A percentile compares a stretch with the other conserved stretches of the same genome.
These are phyloP conservation scores for Microplitis deprimator DNA, from an alignment of 2,888 invertebrate species.

Conservation along the genomic window DNA sequence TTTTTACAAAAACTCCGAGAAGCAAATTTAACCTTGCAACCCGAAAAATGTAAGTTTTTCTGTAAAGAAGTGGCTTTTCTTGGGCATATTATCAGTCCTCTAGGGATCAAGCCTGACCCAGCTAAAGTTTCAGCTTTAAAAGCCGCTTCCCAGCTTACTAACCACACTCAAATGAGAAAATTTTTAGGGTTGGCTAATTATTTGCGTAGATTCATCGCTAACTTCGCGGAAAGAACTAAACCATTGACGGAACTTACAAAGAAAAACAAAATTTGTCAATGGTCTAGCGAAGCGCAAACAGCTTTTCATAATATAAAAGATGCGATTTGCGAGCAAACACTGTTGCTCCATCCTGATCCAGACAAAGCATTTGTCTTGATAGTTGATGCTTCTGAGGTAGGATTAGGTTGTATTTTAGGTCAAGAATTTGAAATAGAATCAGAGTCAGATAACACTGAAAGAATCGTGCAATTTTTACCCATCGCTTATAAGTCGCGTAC, in stretches of 20 bases:
- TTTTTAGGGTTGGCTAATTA: slow-evolving; percentile 5
- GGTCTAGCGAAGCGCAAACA: not conserved
- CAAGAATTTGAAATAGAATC: not conserved
- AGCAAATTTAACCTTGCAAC: not conserved
- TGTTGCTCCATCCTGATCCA: not conserved
- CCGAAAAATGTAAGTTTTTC: slow-evolving; percentile 9
- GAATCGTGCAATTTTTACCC: not conserved
- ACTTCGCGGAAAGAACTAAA: not conserved
- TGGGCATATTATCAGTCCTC: not conserved
- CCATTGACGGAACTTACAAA: not conserved
- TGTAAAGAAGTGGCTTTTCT: not conserved
- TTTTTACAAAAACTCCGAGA: not conserved
- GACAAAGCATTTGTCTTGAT: not conserved
- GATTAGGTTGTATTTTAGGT: not conserved
- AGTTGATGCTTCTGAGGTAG: not conserved
- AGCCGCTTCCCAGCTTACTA: not conserved
- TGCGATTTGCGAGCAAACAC: not conserved
- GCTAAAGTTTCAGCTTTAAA: not conserved
- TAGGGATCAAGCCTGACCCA: not conserved
- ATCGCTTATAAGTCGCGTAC: not conserved
- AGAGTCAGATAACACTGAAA: not conserved
- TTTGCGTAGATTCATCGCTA: not conserved
- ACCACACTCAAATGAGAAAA: not conserved
- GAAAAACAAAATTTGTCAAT: not conserved
- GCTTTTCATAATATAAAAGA: not conserved